Evolutionary conservation across 2,797 vertebrate species (phyloP), one percentile per base, ranked within the genome.

Genomic region (Peromyscus melanophrys): DNA sequence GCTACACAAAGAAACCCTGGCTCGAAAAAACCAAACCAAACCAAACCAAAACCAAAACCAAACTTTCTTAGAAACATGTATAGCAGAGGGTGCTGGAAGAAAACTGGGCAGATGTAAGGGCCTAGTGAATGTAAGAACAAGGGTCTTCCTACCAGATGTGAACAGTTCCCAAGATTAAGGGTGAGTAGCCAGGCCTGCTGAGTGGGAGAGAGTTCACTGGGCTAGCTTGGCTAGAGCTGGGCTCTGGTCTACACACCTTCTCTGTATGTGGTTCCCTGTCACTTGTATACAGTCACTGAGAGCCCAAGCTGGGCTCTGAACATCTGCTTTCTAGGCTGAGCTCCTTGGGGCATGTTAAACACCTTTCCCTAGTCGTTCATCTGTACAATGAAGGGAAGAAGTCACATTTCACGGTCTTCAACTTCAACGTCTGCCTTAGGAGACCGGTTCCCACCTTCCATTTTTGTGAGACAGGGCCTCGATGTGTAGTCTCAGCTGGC

Each of bases 301-400:
- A 83, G 46, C 34, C 57, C 49, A 31, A 61, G n/a, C 57, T 76
- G 46, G 21, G 49, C 25, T 82, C 59, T 89, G 27, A 81, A 87
- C 3, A 46, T 61, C 40, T 40, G 43, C 46, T 77, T 88, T 86
- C 67, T 52, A 81, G 10, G 61, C 37, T n/a, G 63, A 91, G 46
- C n/a, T 57, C 43, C n/a, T 89, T 55, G 49, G 43, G 46, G 2
- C 13, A 1, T 82, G 7, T 82, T 67, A 55, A 84, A 65, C 11
- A 31, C 25, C 63, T 34, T 61, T 6, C 63, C 71, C 95, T 63
- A 95, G 37, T 92, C 91, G 23, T 87, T 87, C 49, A 37, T 77
- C 46, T 93, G 61, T 92, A 92, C 94, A 92, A 43, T 43, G 9
- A 94, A 29, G 19, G 16, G 61, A 90, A 84, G 78, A 81, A 40